Evolutionary conservation across 1,140 invertebrate species (phyloP).

Genomic region (Diorhabda carinulata): DNA sequence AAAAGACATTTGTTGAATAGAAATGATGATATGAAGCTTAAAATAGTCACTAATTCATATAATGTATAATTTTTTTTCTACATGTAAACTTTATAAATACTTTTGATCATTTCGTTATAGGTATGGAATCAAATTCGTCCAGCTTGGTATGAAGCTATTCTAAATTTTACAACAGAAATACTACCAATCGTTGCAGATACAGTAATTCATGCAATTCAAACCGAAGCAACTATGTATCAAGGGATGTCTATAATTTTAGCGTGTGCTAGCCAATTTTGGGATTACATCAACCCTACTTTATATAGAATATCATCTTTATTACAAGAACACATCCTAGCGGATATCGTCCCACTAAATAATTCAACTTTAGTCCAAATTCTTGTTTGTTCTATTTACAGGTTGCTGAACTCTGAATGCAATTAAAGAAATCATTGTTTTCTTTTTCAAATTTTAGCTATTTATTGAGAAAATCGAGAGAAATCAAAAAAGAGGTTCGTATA

Average conservation of each 20-base stretch:
- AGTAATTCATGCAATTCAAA: conserved; percentile 62
- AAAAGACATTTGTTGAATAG: too few species aligned
- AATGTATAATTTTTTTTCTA: too few species aligned
- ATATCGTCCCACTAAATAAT: conserved; percentile 59
- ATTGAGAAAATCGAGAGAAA: conserved; percentile 14
- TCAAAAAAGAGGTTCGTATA: conserved; percentile 28
- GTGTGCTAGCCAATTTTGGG: conserved; percentile 62
- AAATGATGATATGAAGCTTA: too few species aligned
- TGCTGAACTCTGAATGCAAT: conserved; percentile 31
- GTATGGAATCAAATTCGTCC: conserved; percentile 74
- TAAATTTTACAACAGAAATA: conserved; percentile 57
- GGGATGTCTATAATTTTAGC: conserved; percentile 67
- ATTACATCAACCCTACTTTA: conserved; percentile 58
- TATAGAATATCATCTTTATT: conserved; percentile 54
- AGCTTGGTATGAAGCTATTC: conserved; percentile 66
- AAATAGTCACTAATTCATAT: too few species aligned
- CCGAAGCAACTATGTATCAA: conserved; percentile 71
- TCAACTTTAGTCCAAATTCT: conserved; percentile 66
- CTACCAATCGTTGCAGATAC: conserved; percentile 61
- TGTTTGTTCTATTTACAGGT: conserved; percentile 48
- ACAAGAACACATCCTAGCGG: conserved; percentile 62
- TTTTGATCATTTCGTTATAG: conserved; percentile 33
- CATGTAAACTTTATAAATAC: neutral
- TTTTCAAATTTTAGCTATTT: conserved; percentile 5
- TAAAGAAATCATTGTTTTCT: neutral